Evolutionary conservation across 2,797 vertebrate species (phyloP), one percentile per base, ranked within the genome.

Genomic region (Poliocrania exsul): DNA sequence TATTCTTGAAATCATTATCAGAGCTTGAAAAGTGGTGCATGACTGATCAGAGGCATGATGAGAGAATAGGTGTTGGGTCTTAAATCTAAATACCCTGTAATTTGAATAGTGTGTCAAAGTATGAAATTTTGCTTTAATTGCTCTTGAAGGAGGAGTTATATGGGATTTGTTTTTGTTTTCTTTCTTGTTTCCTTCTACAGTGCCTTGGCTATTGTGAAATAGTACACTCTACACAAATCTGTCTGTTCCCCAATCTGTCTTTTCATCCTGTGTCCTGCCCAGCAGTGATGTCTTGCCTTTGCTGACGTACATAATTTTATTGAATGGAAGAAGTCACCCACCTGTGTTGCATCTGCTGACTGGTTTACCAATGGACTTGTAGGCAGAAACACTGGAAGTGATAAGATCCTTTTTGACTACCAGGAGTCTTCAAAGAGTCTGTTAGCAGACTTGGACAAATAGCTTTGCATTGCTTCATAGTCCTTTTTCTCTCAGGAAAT

Each of bases 341-440:
- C 54, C 11, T 1, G 3, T 16, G 2, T 58, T 35, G 60, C 10
- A 1, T 54, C 40, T 51, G 13, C 33, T 0, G 10, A 11, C 10
- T 47, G 29, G 9, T 56, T 72, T 64, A 58, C 10, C 61, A 35
- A 8, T 4, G 4, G 12, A 16, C 29, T 66, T 0, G 1, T 5
- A 11, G 19, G 19, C 42, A n/a, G 28, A 47, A 75, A 38, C 42
- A 16, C 2, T 66, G 35, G 29, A 53, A 37, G 7, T 24, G 9
- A 25, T 37, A 46, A 38, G 11, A 49, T 70, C 38, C 14, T 21
- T 94, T 69, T 40, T 53, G 21, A n/a, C 16, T 75, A 11, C 16
- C 5, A 21, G 15, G 46, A 31, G 10, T 33, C 69, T 60, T 86
- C 11, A 42, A 38, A 44, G 38, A 40, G 53, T 60, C 40, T 65